These are phyloP conservation scores for Eretmochelys imbricata DNA, from an alignment of 2,113 vertebrate genomes.

Conservation along the genomic window DNA sequence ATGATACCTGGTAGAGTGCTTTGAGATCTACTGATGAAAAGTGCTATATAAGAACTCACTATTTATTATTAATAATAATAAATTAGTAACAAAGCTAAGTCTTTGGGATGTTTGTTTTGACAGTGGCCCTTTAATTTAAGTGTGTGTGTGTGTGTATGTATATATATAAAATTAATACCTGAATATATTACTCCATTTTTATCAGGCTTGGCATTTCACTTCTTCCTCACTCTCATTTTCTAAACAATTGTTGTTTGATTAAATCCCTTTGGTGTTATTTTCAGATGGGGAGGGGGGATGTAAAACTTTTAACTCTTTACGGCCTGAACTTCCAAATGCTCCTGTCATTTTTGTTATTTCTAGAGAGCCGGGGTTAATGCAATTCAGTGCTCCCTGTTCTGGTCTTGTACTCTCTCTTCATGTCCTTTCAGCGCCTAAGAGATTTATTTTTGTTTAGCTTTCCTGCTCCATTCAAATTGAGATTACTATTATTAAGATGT, in stretches of 20 bases:
- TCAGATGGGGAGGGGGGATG: accelerated
- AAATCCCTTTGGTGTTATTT: neutral
- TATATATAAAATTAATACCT: neutral
- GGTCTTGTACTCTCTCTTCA: constrained; percentile 21
- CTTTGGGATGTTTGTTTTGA: neutral
- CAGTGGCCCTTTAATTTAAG: neutral
- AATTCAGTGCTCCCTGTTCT: constrained; percentile 18
- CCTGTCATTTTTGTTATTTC: neutral
- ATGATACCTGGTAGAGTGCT: neutral
- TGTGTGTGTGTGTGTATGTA: too few species aligned
- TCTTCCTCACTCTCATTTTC: neutral
- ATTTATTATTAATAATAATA: neutral
- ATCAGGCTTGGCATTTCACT: neutral
- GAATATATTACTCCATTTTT: neutral
- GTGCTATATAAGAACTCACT: neutral
- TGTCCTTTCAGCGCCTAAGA: constrained; percentile 25
- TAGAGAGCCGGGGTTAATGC: neutral
- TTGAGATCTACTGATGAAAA: neutral
- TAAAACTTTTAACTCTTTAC: neutral
- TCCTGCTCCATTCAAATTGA: constrained; percentile 52
- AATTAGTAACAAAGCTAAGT: neutral
- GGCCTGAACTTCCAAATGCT: constrained; percentile 6
- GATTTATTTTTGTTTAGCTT: constrained; percentile 67
- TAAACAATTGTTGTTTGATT: neutral
- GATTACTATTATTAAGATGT: constrained; percentile 50